Base-by-base conservation (phyloP, 2,888 invertebrate genomes). In the Lordiphosa andalusiaca region DNA sequence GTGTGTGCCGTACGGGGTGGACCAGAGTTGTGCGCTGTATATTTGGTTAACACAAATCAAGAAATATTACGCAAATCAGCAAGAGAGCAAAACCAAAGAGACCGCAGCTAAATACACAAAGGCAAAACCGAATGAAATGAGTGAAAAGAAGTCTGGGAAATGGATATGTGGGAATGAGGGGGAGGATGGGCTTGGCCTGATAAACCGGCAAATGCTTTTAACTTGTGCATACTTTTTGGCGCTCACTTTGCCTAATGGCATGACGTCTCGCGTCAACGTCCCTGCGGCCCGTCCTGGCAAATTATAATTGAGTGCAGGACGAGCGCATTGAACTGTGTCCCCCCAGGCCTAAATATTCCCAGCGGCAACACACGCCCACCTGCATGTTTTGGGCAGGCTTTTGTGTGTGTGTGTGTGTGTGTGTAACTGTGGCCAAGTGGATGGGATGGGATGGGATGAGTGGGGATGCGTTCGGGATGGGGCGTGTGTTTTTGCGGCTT, bases 281-380 rank as follows among this genome's bases (percentile, higher is more conserved):
- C 81, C 59, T 53, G 41, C 58, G 66, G 46, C 59, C 51, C 59
- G 49, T 37, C 48, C 42, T 57, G 53, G 64, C 74, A 84, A 84
- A 84, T 81, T 70, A 76, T 77, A 77, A 77, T 84, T 77, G 84
- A 77, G 77, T 81, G 84, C 82, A 69, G 56, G 60, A 60, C 58
- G 69, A 76, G 84, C 84, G 59, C 84, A 84, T 77, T 77, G 77
- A 77, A 77, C 76, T 73, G 72, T 62, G 61, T 42, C 12, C 52
- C 52, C 19, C 52, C 19, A 25, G 46, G 6, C 37, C 7, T 23
- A 41, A 40, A 30, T 16, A n/a, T 41, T 25, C 10, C 13, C n/a
- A 9, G 2, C 33, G 30, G 30, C 30, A 9, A 30, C 30, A 30
- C 30, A 30, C 23, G 6, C 10, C 19, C 35, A 49, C 41, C 44